Percentiles rank a stretch among this genome's conserved stretches.
Evolutionary conservation across 2,888 invertebrate species (phyloP).

Genomic region (Zaprionus obscuricornis): DNA sequence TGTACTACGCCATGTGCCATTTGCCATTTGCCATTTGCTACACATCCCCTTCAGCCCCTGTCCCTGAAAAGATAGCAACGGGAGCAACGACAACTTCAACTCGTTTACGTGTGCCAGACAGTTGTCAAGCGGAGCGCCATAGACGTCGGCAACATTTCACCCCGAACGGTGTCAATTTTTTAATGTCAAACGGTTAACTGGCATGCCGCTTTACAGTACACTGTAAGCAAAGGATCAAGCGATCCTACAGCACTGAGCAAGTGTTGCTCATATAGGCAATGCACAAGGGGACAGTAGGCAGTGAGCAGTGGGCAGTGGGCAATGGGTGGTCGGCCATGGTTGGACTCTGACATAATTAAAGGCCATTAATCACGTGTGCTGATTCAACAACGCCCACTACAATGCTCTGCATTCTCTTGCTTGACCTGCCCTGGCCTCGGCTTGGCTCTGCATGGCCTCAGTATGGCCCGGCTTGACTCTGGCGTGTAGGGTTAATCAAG

Average conservation of each 20-base stretch:
- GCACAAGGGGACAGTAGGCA: too few species aligned
- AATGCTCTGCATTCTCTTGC: conserved; percentile 28
- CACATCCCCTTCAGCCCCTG: neutral
- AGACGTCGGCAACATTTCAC: conserved; percentile 79
- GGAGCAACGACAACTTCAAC: conserved; percentile 44
- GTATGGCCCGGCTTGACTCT: too few species aligned
- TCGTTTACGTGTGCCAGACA: conserved; percentile 74
- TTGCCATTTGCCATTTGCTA: neutral
- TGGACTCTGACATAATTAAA: conserved; percentile 83
- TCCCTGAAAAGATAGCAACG: conserved; percentile 34
- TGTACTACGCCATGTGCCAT: conserved; percentile 7
- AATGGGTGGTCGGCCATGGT: conserved; percentile 37
- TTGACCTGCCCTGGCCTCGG: too few species aligned
- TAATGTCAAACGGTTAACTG: conserved; percentile 75
- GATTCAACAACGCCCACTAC: conserved; percentile 79
- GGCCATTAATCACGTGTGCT: conserved; percentile 83
- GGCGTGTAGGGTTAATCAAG: conserved; percentile 77
- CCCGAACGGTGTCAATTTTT: conserved; percentile 82
- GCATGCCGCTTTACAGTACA: conserved; percentile 59
- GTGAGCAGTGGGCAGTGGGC: neutral
- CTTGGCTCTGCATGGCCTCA: too few species aligned
- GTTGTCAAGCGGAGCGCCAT: conserved; percentile 68
- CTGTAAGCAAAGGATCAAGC: conserved; percentile 29
- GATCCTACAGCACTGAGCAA: conserved; percentile 24
- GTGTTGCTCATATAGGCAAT: too few species aligned